phyloP scores from a whole-genome alignment of 2,888 invertebrate genomes.

The Tenthredo notha region DNA sequence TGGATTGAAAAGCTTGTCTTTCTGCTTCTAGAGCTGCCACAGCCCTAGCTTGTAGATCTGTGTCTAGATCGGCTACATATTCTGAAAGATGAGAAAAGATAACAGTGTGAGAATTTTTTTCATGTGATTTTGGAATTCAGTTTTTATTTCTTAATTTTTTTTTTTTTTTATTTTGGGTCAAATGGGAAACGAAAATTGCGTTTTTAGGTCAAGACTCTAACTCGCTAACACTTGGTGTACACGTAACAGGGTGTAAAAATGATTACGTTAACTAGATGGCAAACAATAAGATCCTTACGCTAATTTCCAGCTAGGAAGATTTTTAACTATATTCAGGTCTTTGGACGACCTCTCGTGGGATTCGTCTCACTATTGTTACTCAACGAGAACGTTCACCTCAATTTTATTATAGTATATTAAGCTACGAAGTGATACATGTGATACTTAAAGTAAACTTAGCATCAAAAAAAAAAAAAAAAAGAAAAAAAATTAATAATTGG shows the following conservation, averaged over 20 bases:
- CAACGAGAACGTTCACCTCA: conserved; percentile 32
- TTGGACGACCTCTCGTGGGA: conserved; percentile 29
- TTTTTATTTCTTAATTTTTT: not conserved
- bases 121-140: not conserved
- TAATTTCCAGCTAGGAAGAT: conserved; percentile 24
- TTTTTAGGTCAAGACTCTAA: not conserved
- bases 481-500: not conserved
- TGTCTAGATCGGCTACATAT: conserved; percentile 74
- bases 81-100: conserved; percentile 68
- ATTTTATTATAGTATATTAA: not conserved
- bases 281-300: conserved; percentile 32
- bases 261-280: conserved; percentile 33
- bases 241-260: conserved; percentile 37
- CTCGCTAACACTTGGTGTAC: not conserved
- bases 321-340: not conserved
- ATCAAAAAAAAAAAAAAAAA: not conserved
- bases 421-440: not conserved
- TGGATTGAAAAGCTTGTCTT: conserved; percentile 70
- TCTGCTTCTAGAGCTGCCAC: conserved; percentile 76
- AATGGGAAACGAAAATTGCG: conserved; percentile 18
- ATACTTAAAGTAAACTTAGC: not conserved
- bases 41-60: conserved; percentile 75
- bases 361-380: conserved; percentile 25
- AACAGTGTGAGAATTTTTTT: not conserved
- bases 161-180: not conserved